Base-by-base conservation (phyloP, 2,113 vertebrate genomes). In the Hypanus sabinus region DNA sequence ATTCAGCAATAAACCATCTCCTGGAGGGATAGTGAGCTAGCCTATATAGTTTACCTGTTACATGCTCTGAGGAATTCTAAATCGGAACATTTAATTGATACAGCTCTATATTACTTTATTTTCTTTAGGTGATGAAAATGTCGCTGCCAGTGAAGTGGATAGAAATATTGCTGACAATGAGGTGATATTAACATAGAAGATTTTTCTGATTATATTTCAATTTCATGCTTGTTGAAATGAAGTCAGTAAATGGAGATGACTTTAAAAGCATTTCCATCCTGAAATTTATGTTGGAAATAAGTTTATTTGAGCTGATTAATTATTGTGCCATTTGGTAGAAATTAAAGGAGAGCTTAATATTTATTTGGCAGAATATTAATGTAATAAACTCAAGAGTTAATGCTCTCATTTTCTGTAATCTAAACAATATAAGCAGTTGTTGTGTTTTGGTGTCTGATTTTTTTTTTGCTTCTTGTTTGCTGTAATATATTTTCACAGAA, bases 111-210 rank as follows among this genome's bases (percentile, higher is more conserved):
- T 93, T 3, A 9, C 24, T 93, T 93, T 71, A 30, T 93, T 93
- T 93, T 73, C 20, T 22, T 11, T 55, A 93, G 91, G 60, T 93
- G 65, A 38, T 75, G 68, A 93, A 73, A 93, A 30, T 93, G 91
- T 6, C 46, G 9, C 91, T 27, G 68, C 38, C 65, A 71, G 16
- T 24, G 91, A 27, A 5, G 20, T 46, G 70, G 65, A 38, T 75
- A 20, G n/a, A 73, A 93, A 30, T 93, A 55, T 16, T 73, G 68
- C 91, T 5, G 70, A 93, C 91, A 75, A 22, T 27, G 68, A 27
- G 10, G 20, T 73, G 70, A 70, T 73, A 75, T 38, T 12, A 33
- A 73, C 73, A 22, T 88, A 88, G 30, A 62, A 88, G 30, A 65
- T 18, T n/a, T n/a, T 88, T 65, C 57, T 90, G 85, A 65, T 18